phyloP scores from a whole-genome alignment of 2,797 vertebrate species.

The Dendrocincla fuliginosa region DNA sequence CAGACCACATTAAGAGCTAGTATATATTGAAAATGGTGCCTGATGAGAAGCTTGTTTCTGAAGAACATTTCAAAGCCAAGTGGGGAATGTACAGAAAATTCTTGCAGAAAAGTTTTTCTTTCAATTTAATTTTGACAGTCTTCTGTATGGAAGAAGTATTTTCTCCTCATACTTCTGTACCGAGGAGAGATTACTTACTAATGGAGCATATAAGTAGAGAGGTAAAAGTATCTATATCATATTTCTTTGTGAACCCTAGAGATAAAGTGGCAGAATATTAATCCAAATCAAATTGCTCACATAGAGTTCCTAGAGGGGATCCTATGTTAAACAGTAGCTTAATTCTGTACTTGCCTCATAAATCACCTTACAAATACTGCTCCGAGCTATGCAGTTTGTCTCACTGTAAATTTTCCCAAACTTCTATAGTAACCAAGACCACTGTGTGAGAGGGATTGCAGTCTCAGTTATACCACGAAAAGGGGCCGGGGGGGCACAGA shows the following conservation, averaged over 20 bases:
- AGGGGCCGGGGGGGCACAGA: not conserved
- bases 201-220: not conserved
- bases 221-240: not conserved
- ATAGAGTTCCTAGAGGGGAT: not conserved
- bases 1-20: conserved; percentile 14
- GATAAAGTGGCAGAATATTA: conserved; percentile 5
- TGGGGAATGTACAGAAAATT: not conserved
- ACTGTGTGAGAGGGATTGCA: not conserved
- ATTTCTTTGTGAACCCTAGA: not conserved
- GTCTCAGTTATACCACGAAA: not conserved
- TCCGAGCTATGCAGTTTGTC: not conserved
- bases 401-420: not conserved
- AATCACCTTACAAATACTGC: not conserved
- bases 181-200: not conserved
- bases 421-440: not conserved
- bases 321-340: not conserved
- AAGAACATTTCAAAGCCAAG: conserved; percentile 36
- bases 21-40: conserved; percentile 11
- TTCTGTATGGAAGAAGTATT: not conserved
- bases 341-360: not conserved
- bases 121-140: not conserved
- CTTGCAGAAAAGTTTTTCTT: not conserved
- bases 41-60: conserved; percentile 9
- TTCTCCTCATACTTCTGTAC: not conserved
- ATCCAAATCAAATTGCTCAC: not conserved